Evolutionary conservation across 2,797 vertebrate species (phyloP).

Genomic region (Girardinus metallicus): DNA sequence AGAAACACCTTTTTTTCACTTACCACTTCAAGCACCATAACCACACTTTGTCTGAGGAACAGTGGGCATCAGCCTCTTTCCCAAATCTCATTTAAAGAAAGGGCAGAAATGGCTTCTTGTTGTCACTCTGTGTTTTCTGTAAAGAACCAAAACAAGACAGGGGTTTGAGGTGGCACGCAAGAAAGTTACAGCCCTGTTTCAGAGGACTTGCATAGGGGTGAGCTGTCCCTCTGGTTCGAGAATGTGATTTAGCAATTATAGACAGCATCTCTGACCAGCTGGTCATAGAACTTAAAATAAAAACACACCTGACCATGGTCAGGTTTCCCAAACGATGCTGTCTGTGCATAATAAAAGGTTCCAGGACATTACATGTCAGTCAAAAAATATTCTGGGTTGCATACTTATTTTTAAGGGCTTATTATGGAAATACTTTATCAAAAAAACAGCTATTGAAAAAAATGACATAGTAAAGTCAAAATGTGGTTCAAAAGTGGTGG

Average conservation of each 20-base stretch:
- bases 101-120: neutral
- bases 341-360: neutral
- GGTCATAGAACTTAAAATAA: neutral
- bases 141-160: neutral
- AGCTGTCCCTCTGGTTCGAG: neutral
- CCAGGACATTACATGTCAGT: too few relatives aligned
- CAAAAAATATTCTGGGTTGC: neutral
- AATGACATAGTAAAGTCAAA: neutral
- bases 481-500: neutral
- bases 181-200: neutral
- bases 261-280: neutral
- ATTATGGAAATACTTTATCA: neutral
- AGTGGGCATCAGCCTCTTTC: neutral
- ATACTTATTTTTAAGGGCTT: neutral
- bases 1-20: constrained; percentile 1
- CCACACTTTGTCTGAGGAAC: neutral
- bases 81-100: neutral
- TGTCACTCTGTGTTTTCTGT: neutral
- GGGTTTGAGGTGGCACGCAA: neutral
- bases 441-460: neutral
- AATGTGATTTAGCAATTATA: neutral
- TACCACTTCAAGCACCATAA: neutral
- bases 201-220: neutral
- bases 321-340: neutral
- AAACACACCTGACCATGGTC: neutral